Percentiles rank a stretch among this genome's conserved stretches.
These are phyloP conservation scores for Drosophila teissieri DNA, from an alignment of 1,140 invertebrate genomes.

Conservation along the genomic window DNA sequence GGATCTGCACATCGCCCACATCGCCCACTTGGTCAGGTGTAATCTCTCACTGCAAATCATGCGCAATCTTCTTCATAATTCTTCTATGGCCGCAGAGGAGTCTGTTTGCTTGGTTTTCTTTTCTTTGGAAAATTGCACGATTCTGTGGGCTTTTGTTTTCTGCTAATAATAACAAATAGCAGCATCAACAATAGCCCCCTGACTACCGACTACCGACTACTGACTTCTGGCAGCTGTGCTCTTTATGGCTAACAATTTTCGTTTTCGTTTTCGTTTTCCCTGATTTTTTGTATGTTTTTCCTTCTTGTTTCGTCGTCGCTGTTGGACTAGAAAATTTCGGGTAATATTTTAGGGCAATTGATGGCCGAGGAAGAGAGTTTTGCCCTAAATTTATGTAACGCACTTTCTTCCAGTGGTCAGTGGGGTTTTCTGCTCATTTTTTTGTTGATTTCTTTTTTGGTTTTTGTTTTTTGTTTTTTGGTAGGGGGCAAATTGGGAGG, in stretches of 20 bases:
- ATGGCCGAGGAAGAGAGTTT: constrained; percentile 57
- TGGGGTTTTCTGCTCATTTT: not conserved
- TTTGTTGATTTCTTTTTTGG: too few species aligned
- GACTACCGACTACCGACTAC: constrained; percentile 8
- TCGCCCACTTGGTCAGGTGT: constrained; percentile 58
- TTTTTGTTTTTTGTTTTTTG: not conserved
- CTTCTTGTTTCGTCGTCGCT: not conserved
- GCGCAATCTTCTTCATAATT: constrained; percentile 73
- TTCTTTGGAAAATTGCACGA: constrained; percentile 75
- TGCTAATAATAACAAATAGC: constrained; percentile 77
- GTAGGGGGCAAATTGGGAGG: not conserved
- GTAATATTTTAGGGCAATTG: constrained; percentile 77
- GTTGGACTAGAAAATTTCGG: constrained; percentile 45
- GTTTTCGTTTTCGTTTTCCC: constrained; percentile 4
- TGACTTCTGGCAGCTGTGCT: constrained; percentile 50
- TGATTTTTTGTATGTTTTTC: not conserved
- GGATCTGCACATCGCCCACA: not conserved
- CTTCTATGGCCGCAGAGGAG: constrained; percentile 8
- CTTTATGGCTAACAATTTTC: constrained; percentile 47
- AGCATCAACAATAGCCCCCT: constrained; percentile 15
- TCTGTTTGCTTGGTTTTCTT: constrained; percentile 72
- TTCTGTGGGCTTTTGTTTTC: constrained; percentile 43
- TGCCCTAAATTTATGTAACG: constrained; percentile 52
- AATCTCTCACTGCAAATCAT: constrained; percentile 72
- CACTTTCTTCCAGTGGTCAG: constrained; percentile 36